These are phyloP conservation scores for Armadillidium nasatum DNA, from an alignment of 1,140 invertebrate genomes.

Conservation along the genomic window DNA sequence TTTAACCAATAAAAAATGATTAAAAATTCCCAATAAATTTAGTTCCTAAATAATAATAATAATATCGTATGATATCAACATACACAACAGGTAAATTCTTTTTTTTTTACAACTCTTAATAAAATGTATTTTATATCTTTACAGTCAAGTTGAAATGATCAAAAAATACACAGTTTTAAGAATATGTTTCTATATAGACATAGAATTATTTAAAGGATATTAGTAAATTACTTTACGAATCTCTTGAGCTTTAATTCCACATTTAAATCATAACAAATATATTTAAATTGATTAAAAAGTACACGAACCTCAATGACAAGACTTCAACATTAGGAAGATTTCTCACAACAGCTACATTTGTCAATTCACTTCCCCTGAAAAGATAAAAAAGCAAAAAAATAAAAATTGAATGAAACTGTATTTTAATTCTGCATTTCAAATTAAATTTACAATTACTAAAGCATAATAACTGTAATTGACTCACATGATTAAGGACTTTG, in stretches of 20 bases:
- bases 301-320: conserved; percentile 47
- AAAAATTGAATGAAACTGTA: neutral
- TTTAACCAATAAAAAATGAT: too few species aligned
- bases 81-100: too few species aligned
- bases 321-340: conserved; percentile 48
- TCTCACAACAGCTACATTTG: conserved; percentile 47
- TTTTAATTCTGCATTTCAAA: too few species aligned
- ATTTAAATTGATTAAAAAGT: conserved; percentile 16
- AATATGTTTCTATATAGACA: conserved; percentile 8
- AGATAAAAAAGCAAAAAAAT: conserved; percentile 21
- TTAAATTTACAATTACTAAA: too few species aligned
- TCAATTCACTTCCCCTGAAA: conserved; percentile 47
- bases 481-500: too few species aligned
- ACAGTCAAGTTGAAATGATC: neutral
- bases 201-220: neutral
- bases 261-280: neutral
- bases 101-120: too few species aligned
- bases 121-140: too few species aligned
- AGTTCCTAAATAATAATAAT: too few species aligned
- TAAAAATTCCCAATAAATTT: too few species aligned
- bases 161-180: neutral
- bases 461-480: too few species aligned
- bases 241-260: neutral
- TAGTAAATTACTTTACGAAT: neutral
- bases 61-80: too few species aligned